phyloP scores from a whole-genome alignment of 2,888 invertebrate species.

The Deilephila elpenor region DNA sequence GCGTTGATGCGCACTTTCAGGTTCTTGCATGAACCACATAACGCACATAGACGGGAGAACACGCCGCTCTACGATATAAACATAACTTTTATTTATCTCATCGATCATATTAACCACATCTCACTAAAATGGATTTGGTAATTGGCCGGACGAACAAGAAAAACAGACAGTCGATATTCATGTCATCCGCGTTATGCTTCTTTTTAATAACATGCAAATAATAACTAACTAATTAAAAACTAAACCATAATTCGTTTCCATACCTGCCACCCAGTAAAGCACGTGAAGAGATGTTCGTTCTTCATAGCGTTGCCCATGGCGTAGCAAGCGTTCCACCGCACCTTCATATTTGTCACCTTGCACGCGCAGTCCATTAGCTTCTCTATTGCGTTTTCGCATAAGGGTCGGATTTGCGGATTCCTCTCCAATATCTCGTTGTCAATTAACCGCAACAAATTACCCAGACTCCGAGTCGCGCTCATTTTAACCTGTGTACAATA shows the following conservation, averaged over 20 bases:
- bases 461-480: slow-evolving; percentile 92
- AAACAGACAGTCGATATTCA: no score
- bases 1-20: slow-evolving; percentile 96
- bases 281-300: slow-evolving; percentile 80
- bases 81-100: not conserved
- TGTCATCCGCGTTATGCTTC: no score
- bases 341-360: slow-evolving; percentile 91
- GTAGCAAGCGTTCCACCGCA: slow-evolving; percentile 96
- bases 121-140: no score
- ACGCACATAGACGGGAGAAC: slow-evolving; percentile 86
- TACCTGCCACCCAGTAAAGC: slow-evolving; percentile 84
- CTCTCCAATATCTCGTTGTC: slow-evolving; percentile 76
- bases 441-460: slow-evolving; percentile 90
- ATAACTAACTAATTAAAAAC: not conserved
- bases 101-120: not conserved
- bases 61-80: slow-evolving; percentile 81
- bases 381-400: slow-evolving; percentile 85
- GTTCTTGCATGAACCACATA: slow-evolving; percentile 90
- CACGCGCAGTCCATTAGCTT: slow-evolving; percentile 89
- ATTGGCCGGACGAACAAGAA: no score
- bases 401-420: slow-evolving; percentile 76
- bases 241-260: slow-evolving; percentile 1
- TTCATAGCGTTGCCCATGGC: slow-evolving; percentile 92
- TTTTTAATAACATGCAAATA: no score
- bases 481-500: slow-evolving; percentile 80